Base-by-base conservation (phyloP, 2,113 vertebrate genomes). In the Sula dactylatra region DNA sequence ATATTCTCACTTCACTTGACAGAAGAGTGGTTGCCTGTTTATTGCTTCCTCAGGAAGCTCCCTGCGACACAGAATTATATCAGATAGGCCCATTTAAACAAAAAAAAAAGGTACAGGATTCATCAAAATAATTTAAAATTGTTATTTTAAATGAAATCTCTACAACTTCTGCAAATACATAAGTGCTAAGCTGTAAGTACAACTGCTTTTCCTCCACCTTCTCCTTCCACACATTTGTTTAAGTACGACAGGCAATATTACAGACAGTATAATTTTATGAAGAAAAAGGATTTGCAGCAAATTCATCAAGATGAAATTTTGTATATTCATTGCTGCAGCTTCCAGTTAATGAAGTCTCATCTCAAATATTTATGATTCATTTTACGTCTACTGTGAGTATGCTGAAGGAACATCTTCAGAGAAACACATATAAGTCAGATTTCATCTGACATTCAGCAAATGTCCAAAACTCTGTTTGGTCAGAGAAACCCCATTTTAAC, bases 361-460 rank as follows among this genome's bases (percentile, higher is more conserved):
- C 42, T 97, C 50, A 93, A 82, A 96, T 74, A 92, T 90, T 90
- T 87, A 90, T 86, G 77, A 88, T 82, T 94, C 18, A 86, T 64
- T 95, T 52, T 94, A 96, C 36, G 88, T 56, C 17, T 77, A 61
- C 15, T 80, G 45, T 76, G 83, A 15, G 36, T 59, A 91, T 45
- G 88, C 86, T 90, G 59, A 64, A 94, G 56, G 58, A 91, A 80
- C 45, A 90, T 40, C 62, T 77, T 66, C 69, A 82, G 59, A 72
- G 64, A 76, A 85, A 61, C 0, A 11, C 9, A 1, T 16, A 45
- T 81, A n/a, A 84, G 59, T 76, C 47, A 70, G 36, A 82, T 67
- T 82, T 95, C 62, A 96, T 74, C 61, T 76, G 81, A 52, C 50
- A 82, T 82, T 73, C 81, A 96, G 71, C 62, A 94, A 78, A 73